These are phyloP conservation scores for Euphydryas editha DNA, from an alignment of 2,888 invertebrate species.

Conservation along the genomic window DNA sequence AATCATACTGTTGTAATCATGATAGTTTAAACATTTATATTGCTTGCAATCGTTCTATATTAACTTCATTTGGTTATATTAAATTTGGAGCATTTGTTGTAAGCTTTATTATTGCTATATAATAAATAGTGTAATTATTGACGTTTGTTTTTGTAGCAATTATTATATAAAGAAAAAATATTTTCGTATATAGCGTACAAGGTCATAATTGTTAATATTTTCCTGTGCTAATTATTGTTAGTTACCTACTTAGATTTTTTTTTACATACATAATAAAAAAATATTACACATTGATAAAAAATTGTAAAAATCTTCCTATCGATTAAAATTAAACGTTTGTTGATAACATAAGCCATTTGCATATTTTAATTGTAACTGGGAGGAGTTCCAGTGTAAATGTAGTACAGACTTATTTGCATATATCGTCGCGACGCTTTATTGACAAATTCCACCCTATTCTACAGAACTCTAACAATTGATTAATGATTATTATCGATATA, in stretches of 20 bases:
- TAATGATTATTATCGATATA: too few species aligned
- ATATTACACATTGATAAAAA: slow-evolving; percentile 30
- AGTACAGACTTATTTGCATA: slow-evolving; percentile 75
- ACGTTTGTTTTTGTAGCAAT: too few species aligned
- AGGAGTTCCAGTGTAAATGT: slow-evolving; percentile 68
- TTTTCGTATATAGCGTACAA: too few species aligned
- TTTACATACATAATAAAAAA: too few species aligned
- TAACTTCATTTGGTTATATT: slow-evolving; percentile 19
- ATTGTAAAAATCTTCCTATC: slow-evolving; percentile 53
- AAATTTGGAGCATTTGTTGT: not conserved
- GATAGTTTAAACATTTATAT: too few species aligned
- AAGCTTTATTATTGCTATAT: too few species aligned
- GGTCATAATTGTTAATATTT: too few species aligned
- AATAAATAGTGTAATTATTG: too few species aligned
- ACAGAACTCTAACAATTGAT: not conserved
- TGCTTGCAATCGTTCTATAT: slow-evolving; percentile 8
- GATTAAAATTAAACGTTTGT: slow-evolving; percentile 76
- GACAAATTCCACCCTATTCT: slow-evolving; percentile 31
- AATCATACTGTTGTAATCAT: too few species aligned
- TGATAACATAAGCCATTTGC: slow-evolving; percentile 79
- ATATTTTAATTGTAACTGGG: slow-evolving; percentile 81
- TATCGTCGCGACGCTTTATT: slow-evolving; percentile 46
- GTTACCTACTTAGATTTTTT: too few species aligned
- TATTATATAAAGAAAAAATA: too few species aligned
- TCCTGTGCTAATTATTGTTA: not conserved